phyloP scores from a whole-genome alignment of 2,888 invertebrate genomes.

The Mantis religiosa region DNA sequence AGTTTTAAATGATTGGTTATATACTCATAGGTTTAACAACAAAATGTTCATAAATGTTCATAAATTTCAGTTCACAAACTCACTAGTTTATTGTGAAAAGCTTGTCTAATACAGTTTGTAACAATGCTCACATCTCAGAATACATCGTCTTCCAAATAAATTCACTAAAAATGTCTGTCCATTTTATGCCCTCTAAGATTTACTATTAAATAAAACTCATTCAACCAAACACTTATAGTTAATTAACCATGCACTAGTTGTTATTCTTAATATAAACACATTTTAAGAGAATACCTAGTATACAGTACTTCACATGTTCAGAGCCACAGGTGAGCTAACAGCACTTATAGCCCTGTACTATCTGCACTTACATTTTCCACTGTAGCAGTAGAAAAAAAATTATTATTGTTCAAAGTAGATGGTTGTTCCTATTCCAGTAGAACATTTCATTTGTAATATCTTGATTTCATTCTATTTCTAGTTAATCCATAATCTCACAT shows the following conservation, averaged over 20 bases:
- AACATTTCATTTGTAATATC: not conserved
- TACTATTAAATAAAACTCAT: not conserved
- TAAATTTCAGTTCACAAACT: too few species aligned
- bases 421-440: not conserved
- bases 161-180: not conserved
- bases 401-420: not conserved
- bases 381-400: not conserved
- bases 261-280: not conserved
- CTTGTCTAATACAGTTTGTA: too few species aligned
- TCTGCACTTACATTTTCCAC: not conserved
- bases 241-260: not conserved
- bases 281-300: not conserved
- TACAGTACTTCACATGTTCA: not conserved
- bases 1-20: too few species aligned
- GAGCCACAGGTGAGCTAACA: not conserved
- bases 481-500: not conserved
- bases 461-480: not conserved
- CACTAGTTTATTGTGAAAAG: too few species aligned
- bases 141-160: not conserved
- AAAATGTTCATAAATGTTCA: too few species aligned
- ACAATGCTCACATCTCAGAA: too few species aligned
- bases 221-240: not conserved
- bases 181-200: not conserved
- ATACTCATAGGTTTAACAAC: too few species aligned
- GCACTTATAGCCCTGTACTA: not conserved